Evolutionary conservation across 2,888 invertebrate genomes (phyloP), one percentile per base, ranked within the genome.

Genomic region (Tachystola acroxantha): DNA sequence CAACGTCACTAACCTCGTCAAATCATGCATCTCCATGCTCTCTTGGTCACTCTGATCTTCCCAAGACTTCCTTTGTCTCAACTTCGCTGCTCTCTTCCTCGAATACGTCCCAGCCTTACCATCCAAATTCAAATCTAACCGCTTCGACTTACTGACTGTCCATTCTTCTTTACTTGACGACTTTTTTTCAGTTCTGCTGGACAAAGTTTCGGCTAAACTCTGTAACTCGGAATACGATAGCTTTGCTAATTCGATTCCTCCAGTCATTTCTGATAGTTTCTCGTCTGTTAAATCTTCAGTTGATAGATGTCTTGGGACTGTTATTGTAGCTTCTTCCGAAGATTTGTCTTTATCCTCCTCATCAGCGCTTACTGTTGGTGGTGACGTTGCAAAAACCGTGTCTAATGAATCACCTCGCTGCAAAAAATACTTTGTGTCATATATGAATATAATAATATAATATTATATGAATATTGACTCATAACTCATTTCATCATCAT

Each of bases 41-140:
- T 93, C 93, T 47, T 91, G 91, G 50, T 91, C 91, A 40, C 91
- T 91, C 43, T 91, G 90, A 44, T 92, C 92, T 46, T 93, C 92
- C 93, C 93, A 93, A 3, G 92, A 92, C 45, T 89, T 86, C 24
- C 88, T 81, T 42, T 89, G 89, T 38, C 77, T 80, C 16, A 88
- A 50, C 43, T 82, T 87, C 1, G 79, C 82, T 1, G 85, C 86
- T 19, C 82, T 64, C 46, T 80, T 84, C 37, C 80, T 76, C 67
- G 82, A 86, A 77, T 88, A 88, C 0, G 86, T 87, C 3, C 85
- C 86, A 10, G 86, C 85, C 60, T 85, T 84, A 0, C 85, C 84
- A 45, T 81, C 85, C 25, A 85, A 51, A 47, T 85, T 85, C 28
- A 87, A 50, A 45, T 86, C 87, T 42, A 84, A 51, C 35, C 85